Evolutionary conservation across 2,888 invertebrate genomes (phyloP).

Genomic region (Nudaria mundana): DNA sequence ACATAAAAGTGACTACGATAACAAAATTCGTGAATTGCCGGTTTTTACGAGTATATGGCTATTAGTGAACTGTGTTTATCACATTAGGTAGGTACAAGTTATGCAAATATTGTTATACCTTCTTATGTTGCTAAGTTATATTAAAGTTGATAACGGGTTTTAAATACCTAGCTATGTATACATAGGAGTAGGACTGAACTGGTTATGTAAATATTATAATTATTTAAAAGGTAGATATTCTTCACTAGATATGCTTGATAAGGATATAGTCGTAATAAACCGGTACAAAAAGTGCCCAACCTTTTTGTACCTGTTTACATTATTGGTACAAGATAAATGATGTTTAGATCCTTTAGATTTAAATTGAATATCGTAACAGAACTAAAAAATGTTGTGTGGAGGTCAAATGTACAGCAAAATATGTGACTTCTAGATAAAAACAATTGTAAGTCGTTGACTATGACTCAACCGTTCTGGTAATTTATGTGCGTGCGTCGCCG

Average conservation of each 20-base stretch:
- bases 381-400: not conserved
- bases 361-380: not conserved
- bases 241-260: no score
- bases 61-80: no score
- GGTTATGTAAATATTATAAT: slow-evolving; percentile 1
- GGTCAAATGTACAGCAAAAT: not conserved
- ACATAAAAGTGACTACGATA: no score
- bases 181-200: not conserved
- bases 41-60: no score
- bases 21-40: no score
- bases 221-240: slow-evolving; percentile 2
- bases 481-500: no score
- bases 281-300: no score
- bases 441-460: no score
- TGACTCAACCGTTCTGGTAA: no score
- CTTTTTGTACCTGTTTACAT: not conserved
- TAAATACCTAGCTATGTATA: no score
- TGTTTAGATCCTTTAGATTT: not conserved
- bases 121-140: not conserved
- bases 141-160: not conserved
- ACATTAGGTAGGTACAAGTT: no score
- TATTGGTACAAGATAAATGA: not conserved
- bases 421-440: not conserved
- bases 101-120: not conserved
- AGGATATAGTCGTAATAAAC: no score